Conservation (phyloP, 1,140 invertebrate genomes). For the Pectinophora gossypiella region DNA sequence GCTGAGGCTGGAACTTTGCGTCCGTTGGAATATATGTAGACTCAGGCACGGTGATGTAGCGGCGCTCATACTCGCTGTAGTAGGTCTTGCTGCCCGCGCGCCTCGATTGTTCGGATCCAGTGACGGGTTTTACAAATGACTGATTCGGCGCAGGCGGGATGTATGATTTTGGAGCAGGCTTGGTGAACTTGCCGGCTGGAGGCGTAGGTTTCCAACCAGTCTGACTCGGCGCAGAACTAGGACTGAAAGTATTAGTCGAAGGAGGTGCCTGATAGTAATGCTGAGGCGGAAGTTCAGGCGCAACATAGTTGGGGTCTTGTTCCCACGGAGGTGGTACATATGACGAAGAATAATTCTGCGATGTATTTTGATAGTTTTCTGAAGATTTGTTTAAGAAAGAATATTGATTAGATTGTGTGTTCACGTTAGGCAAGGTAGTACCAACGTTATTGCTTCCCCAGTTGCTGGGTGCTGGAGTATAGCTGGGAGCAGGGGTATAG, state of each 20-base stretch:
- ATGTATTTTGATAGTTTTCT: constrained; percentile 44
- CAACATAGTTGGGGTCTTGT: constrained; percentile 49
- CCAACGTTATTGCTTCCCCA: constrained; percentile 41
- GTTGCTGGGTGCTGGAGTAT: constrained; percentile 45
- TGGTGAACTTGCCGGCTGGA: constrained; percentile 45
- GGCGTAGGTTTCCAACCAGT: constrained; percentile 36
- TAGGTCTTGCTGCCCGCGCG: constrained; percentile 59
- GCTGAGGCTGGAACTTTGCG: constrained; percentile 55
- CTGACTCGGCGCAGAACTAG: constrained; percentile 14
- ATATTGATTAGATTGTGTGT: constrained; percentile 37
- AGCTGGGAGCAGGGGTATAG: constrained; percentile 48
- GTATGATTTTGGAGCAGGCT: constrained; percentile 48
- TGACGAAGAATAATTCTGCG: constrained; percentile 49
- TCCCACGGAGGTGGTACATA: constrained; percentile 70
- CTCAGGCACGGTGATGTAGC: constrained; percentile 66
- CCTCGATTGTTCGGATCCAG: constrained; percentile 34
- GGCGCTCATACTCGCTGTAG: constrained; percentile 66
- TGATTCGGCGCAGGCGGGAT: constrained; percentile 64
- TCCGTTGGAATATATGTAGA: constrained; percentile 58
- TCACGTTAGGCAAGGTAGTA: constrained; percentile 19
- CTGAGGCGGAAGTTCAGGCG: constrained; percentile 25
- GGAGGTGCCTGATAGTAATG: constrained; percentile 41
- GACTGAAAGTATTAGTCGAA: constrained; percentile 24
- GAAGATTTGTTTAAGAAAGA: constrained; percentile 34
- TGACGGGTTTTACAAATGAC: constrained; percentile 56